Base-by-base conservation (phyloP, 2,888 invertebrate genomes). In the Nezara viridula region DNA sequence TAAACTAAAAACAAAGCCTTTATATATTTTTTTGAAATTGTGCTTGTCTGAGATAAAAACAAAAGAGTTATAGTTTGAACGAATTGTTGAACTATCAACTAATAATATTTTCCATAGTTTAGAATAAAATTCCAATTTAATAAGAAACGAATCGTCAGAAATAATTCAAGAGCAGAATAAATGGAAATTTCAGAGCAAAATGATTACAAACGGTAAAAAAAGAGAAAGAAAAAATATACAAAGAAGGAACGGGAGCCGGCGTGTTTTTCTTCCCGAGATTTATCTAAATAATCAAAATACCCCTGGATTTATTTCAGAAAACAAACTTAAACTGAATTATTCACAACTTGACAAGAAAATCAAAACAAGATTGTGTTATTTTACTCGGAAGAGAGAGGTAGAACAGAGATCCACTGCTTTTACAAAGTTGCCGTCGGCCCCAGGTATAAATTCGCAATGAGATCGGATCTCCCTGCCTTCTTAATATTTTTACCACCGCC, bases 281-380 rank as follows among this genome's bases (percentile, higher is more conserved):
- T 37, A 73, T 73, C 66, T 73, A 73, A 73, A 73, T 73, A 73
- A 73, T 73, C 37, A 73, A 73, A 73, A 73, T 73, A 37, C 66
- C 7, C 66, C 32, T 2, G 66, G 66, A 73, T 73, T 73, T 73
- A 37, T 73, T 73, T 0, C 32, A 37, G 66, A 73, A 32, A 73
- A 73, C 66, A 73, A 73, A 37, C 32, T 73, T 73, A 73, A 73
- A 32, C 37, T 37, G 66, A 73, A 73, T 73, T 73, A 73, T 73
- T 73, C 66, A 73, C 66, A 37, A 37, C 32, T 73, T 37, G 66
- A 73, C 66, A 73, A 73, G 66, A 73, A 73, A 73, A 73, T 73
- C 66, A 73, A 73, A 73, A 73, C 66, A 73, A 73, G 32, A 73
- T 73, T 73, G 66, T 73, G 66, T 73, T 73, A 37, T 73, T 73